A percentile compares a stretch with the other conserved stretches of the same genome.
Evolutionary conservation across 1,140 invertebrate genomes (phyloP).

Genomic region (Eriocheir sinensis): DNA sequence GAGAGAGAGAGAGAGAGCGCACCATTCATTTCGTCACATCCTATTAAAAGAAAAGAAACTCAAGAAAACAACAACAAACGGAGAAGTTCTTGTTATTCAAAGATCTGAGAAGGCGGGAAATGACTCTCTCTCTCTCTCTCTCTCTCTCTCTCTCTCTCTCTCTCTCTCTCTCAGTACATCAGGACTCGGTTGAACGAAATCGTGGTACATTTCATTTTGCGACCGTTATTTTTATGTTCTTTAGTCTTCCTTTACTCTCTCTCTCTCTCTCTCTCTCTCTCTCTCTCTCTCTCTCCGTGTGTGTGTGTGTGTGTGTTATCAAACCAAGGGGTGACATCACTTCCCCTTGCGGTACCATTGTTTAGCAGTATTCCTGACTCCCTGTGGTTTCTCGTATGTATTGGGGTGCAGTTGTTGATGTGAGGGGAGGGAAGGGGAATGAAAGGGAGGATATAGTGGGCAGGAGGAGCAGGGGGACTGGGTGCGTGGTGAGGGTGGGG

Average conservation of each 20-base stretch:
- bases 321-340: neutral
- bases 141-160: slow-evolving; percentile 55
- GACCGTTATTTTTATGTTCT: no score
- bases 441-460: neutral
- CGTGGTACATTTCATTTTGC: no score
- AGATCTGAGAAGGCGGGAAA: no score
- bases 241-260: neutral
- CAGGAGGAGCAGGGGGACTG: neutral
- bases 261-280: neutral
- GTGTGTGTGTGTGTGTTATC: neutral
- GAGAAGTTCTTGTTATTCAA: no score
- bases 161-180: slow-evolving; percentile 28
- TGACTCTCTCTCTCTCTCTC: slow-evolving; percentile 51
- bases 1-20: no score
- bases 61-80: no score
- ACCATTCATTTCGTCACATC: no score
- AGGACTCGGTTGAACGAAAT: neutral
- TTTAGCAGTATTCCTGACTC: no score
- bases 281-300: slow-evolving; percentile 2
- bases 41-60: no score
- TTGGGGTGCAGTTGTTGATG: no score
- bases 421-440: neutral
- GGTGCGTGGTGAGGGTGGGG: neutral
- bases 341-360: no score
- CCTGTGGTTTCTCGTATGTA: no score